phyloP scores from a whole-genome alignment of 2,888 invertebrate genomes.

The Temnothorax unifasciatus region DNA sequence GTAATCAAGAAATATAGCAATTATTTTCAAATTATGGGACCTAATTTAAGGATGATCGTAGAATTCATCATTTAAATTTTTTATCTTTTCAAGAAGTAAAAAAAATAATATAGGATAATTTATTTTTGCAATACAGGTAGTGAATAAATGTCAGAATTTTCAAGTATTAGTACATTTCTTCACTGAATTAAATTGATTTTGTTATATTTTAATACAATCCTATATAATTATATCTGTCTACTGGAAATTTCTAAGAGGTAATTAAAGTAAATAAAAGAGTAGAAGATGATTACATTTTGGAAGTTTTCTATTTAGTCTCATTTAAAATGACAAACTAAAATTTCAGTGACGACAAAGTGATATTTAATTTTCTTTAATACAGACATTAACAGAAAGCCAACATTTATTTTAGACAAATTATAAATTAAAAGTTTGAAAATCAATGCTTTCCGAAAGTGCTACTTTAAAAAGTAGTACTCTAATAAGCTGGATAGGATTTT shows the following conservation, averaged over 20 bases:
- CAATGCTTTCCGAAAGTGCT: not conserved
- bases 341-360: not conserved
- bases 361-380: not conserved
- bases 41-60: not conserved
- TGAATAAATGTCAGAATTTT: not conserved
- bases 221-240: not conserved
- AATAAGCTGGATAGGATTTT: not conserved
- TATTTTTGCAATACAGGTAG: not conserved
- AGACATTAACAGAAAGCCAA: not conserved
- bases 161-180: not conserved
- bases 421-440: not conserved
- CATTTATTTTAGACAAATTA: not conserved
- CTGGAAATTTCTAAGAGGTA: not conserved
- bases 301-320: not conserved
- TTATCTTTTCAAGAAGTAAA: not conserved
- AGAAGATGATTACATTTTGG: not conserved
- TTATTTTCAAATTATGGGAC: constrained; percentile 5
- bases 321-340: not conserved
- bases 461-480: not conserved
- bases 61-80: not conserved
- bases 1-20: not conserved
- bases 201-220: not conserved
- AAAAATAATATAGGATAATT: not conserved
- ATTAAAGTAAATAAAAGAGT: not conserved
- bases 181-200: not conserved